Percentiles rank a stretch among this genome's conserved stretches.
These are phyloP conservation scores for Frieseomelitta varia DNA, from an alignment of 1,140 invertebrate genomes.

Conservation along the genomic window DNA sequence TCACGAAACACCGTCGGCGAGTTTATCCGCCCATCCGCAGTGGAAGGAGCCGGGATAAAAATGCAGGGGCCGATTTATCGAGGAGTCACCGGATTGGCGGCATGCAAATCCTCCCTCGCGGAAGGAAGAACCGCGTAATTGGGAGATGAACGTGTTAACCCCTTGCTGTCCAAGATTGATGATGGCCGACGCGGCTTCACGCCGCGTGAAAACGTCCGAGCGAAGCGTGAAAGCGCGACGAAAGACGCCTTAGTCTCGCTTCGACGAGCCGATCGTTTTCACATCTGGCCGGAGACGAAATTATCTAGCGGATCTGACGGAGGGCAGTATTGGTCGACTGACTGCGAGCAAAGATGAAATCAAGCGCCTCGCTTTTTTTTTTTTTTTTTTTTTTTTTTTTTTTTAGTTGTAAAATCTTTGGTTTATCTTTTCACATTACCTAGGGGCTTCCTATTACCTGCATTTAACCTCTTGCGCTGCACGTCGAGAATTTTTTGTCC, in stretches of 20 bases:
- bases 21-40: neutral
- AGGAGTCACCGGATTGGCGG: conserved; percentile 3
- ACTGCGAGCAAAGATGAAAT: neutral
- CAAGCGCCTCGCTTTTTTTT: too few species aligned
- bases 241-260: conserved; percentile 53
- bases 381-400: neutral
- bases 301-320: conserved; percentile 58
- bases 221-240: neutral
- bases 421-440: neutral
- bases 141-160: conserved; percentile 67
- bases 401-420: too few species aligned
- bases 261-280: conserved; percentile 18
- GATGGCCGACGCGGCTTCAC: conserved; percentile 43
- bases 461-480: too few species aligned
- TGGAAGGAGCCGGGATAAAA: neutral
- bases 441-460: too few species aligned
- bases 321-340: neutral
- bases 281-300: conserved; percentile 52
- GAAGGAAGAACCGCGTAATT: conserved; percentile 62
- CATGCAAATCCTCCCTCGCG: conserved; percentile 51
- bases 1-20: neutral
- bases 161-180: conserved; percentile 58
- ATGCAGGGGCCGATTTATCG: conserved; percentile 46
- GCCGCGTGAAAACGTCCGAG: conserved; percentile 8
- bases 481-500: too few species aligned